Evolutionary conservation across 2,113 vertebrate species (phyloP), one percentile per base, ranked within the genome.

Genomic region (Odontesthes bonariensis): DNA sequence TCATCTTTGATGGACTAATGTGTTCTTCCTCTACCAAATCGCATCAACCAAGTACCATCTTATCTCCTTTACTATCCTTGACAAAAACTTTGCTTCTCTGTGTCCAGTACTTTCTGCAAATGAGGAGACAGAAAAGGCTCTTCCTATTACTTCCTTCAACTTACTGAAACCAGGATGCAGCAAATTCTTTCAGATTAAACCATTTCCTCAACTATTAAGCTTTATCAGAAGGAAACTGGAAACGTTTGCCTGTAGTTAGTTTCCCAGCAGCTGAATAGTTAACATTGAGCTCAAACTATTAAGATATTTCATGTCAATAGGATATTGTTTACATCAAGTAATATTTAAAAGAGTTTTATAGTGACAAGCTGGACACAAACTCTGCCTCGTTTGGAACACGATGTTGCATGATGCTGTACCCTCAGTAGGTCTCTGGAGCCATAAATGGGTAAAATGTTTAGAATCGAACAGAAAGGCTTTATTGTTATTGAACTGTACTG

Each of bases 391-490:
- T 35, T 55, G 33, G 11, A 42, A 32, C 31, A 46, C 54, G n/a
- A 40, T 22, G 8, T 63, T 27, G 27, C 27, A 27, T 14, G 8
- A 40, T 32, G 12, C 22, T 46, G 46, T 77, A 42, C 53, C 22
- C 72, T 64, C 55, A 23, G 65, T 74, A 33, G 51, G 53, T 38
- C 5, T 69, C 46, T 65, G 53, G 63, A 79, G 44, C 88, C 86
- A 74, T 91, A 91, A 89, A 90, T 78, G 83, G 88, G 42, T 38
- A 1, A 27, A 27, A 27, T 38, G 35, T 38, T 38, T 38, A 11
- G 13, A 11, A 42, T 3, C 8, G 13, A 42, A 11, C 3, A 42
- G 9, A 42, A 42, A 42, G 40, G 6, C 40, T 42, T 11, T 9
- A 42, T 42, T 42, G 40, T 42, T 12, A 42, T 42, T 42, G 10